Evolutionary conservation across 2,888 invertebrate genomes (phyloP).

Genomic region (Tiliacea aurago): DNA sequence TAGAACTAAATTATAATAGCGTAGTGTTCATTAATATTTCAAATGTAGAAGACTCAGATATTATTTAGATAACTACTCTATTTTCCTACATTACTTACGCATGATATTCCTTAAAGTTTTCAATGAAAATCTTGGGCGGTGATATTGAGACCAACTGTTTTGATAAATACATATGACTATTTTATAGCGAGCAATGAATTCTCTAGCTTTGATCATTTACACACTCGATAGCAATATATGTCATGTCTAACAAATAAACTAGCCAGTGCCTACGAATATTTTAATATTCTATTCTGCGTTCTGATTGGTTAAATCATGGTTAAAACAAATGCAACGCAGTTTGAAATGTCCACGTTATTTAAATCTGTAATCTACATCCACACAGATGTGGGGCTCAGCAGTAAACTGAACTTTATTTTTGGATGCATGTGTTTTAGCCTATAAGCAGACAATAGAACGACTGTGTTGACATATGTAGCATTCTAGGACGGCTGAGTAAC

Average conservation of each 20-base stretch:
- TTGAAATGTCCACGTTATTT: constrained; percentile 27
- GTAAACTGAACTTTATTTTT: constrained; percentile 53
- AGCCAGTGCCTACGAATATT: neutral
- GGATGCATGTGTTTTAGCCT: constrained; percentile 37
- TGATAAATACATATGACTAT: constrained; percentile 18
- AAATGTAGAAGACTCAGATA: constrained; percentile 15
- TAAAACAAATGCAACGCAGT: constrained; percentile 23
- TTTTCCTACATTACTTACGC: constrained; percentile 32
- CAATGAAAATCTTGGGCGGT: constrained; percentile 6
- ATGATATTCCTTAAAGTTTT: constrained; percentile 3
- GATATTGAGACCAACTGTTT: constrained; percentile 25
- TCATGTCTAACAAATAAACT: constrained; percentile 25
- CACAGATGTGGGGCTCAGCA: constrained; percentile 27
- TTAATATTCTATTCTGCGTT: constrained; percentile 21
- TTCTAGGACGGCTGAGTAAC: constrained; percentile 42
- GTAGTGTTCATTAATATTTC: neutral
- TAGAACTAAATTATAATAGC: constrained; percentile 19
- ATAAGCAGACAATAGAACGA: constrained; percentile 49
- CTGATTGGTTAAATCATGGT: constrained; percentile 26
- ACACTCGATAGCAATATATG: constrained; percentile 19
- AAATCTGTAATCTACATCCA: constrained; percentile 30
- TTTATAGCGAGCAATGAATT: constrained; percentile 30
- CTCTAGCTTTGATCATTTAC: constrained; percentile 35
- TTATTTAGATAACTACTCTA: constrained; percentile 25
- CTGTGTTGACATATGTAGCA: constrained; percentile 49